Evolutionary conservation across 2,888 invertebrate species (phyloP).

Genomic region (Drosophila nr. medialis): DNA sequence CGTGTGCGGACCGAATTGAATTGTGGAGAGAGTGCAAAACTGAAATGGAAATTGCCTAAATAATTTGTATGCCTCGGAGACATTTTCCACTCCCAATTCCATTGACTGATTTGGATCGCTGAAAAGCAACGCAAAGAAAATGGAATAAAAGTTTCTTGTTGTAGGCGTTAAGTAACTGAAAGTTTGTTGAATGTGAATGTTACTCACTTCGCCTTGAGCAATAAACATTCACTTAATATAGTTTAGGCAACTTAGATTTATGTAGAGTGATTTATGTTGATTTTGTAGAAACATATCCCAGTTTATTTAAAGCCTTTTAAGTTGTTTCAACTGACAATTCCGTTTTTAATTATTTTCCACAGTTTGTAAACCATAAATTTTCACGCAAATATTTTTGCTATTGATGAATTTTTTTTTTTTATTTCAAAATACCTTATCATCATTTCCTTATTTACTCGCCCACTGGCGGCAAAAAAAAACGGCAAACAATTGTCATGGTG

Average conservation of each 20-base stretch:
- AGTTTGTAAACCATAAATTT: slow-evolving; percentile 10
- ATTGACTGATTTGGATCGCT: slow-evolving; percentile 37
- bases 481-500: slow-evolving; percentile 53
- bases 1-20: slow-evolving; percentile 37
- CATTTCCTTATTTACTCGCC: slow-evolving; percentile 34
- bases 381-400: slow-evolving; percentile 5
- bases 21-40: slow-evolving; percentile 58
- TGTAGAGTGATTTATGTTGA: neutral
- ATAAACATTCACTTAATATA: neutral
- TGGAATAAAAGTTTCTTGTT: neutral
- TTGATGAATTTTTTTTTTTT: neutral
- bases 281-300: neutral
- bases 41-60: slow-evolving; percentile 70
- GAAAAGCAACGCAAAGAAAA: slow-evolving; percentile 18
- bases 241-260: neutral
- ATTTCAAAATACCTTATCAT: slow-evolving; percentile 9
- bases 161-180: neutral
- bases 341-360: neutral
- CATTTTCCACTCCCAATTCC: slow-evolving; percentile 12
- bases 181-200: neutral
- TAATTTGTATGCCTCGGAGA: slow-evolving; percentile 71
- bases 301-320: neutral
- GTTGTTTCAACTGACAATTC: neutral
- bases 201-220: neutral
- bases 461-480: slow-evolving; percentile 27